phyloP scores from a whole-genome alignment of 2,888 invertebrate genomes.

The Drosophila colorata region DNA sequence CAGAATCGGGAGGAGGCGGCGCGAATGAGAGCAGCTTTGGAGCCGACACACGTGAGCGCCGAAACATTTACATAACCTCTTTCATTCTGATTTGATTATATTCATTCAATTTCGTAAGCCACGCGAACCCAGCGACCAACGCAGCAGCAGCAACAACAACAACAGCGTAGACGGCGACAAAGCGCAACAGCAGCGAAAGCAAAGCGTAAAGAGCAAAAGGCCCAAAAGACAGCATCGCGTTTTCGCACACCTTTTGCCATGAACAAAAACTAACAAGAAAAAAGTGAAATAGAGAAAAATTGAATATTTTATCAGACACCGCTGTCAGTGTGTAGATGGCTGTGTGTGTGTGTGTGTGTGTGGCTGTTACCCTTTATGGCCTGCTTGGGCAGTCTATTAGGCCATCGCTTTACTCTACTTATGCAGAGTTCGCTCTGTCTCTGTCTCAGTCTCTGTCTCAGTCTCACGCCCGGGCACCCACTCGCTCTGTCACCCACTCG shows the following conservation, averaged over 20 bases:
- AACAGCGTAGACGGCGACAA: slow-evolving; percentile 35
- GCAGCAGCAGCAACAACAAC: slow-evolving; percentile 13
- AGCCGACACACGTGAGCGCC: slow-evolving; percentile 35
- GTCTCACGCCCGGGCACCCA: no score
- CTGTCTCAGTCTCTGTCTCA: background rate
- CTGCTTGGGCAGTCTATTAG: slow-evolving; percentile 66
- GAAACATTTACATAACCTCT: slow-evolving; percentile 73
- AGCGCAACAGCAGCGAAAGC: slow-evolving; percentile 36
- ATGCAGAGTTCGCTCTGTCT: slow-evolving; percentile 20
- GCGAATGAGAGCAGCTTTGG: slow-evolving; percentile 15
- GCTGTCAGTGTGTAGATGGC: background rate
- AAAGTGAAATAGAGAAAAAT: slow-evolving; percentile 18
- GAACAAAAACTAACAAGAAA: background rate
- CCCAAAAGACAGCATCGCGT: slow-evolving; percentile 17
- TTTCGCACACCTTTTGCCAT: slow-evolving; percentile 42
- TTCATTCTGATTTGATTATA: slow-evolving; percentile 72
- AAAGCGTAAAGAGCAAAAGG: slow-evolving; percentile 14
- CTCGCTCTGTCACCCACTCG: slow-evolving; percentile 27
- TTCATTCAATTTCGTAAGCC: slow-evolving; percentile 74
- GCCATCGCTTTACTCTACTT: slow-evolving; percentile 37
- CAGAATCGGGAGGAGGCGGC: background rate
- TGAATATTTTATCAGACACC: slow-evolving; percentile 55
- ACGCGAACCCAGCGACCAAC: slow-evolving; percentile 51
- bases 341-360: slow-evolving; percentile 5
- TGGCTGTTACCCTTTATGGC: slow-evolving; percentile 59